Base-by-base conservation (phyloP, 2,888 invertebrate genomes). In the Pelosia muscerda region DNA sequence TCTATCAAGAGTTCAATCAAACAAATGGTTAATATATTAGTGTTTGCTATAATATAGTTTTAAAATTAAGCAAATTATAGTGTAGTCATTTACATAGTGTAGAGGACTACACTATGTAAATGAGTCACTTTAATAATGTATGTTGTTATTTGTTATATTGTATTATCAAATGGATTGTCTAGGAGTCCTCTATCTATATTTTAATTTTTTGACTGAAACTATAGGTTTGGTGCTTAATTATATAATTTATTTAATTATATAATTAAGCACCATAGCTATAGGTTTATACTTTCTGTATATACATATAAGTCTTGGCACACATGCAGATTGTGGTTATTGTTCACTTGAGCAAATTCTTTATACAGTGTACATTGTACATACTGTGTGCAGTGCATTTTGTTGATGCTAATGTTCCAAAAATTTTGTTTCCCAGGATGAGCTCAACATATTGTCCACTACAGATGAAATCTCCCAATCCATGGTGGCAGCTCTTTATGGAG, bases 401-500 rank as follows among this genome's bases (percentile, higher is more conserved):
- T 13, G 28, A 28, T 49, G 13, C 15, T 58, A 23, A 34, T 58
- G 15, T 34, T 6, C 6, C 2, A 59, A 23, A 34, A 0, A 42
- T 42, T n/a, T 55, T 54, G 31, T 28, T 63, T 71, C 76, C 61
- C 82, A 96, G 96, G 95, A 96, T 83, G 95, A 95, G 68, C 82
- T 91, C 58, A 91, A 87, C 75, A 87, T 94, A 75, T 86, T 88
- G 19, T 81, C 90, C 34, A 88, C 49, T n/a, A n/a, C 95, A 31
- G 95, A 95, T 74, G 92, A 96, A 68, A 97, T 98, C 77, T 97
- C 97, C 11, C 95, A 95, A 66, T 97, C 97, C 73, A 98, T 99
- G 98, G 96, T 99, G 63, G 96, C 97, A 75, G 97, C 97, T 76
- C 94, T 99, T 28, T 97, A 97, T 88, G 97, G 97, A 85, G 95